Evolutionary conservation across 2,113 vertebrate genomes (phyloP).

Genomic region (Sminthopsis crassicaudata): DNA sequence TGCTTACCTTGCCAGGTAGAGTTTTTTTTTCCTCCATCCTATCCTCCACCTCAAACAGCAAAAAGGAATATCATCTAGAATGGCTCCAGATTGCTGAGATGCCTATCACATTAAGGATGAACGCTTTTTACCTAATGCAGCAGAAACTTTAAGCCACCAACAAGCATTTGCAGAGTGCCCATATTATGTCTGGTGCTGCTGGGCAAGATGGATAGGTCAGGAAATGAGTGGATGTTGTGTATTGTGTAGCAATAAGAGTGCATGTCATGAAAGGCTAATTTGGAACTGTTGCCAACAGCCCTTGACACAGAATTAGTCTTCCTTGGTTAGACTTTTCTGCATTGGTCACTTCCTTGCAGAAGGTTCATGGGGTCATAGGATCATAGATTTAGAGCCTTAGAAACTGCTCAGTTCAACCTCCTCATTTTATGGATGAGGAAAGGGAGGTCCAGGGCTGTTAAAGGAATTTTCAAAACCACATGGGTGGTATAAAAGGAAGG

Average conservation of each 20-base stretch:
- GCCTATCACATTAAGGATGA: not conserved
- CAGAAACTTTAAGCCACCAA: not conserved
- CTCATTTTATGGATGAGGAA: not conserved
- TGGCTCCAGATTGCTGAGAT: not conserved
- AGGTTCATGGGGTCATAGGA: not conserved
- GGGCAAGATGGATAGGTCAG: not conserved
- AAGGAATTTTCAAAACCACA: not conserved
- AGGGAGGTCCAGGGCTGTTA: not conserved
- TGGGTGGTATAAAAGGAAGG: not conserved
- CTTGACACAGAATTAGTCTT: not conserved
- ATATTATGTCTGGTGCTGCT: not conserved
- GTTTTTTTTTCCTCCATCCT: accelerated
- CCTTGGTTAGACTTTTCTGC: not conserved
- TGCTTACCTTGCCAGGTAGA: too few relatives aligned
- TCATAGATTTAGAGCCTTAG: not conserved
- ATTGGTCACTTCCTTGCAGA: not conserved
- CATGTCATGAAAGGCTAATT: not conserved
- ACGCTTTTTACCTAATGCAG: not conserved
- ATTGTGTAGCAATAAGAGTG: not conserved
- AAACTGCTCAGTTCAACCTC: not conserved
- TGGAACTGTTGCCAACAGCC: not conserved
- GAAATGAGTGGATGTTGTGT: not conserved
- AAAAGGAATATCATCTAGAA: not conserved
- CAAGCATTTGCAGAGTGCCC: too few relatives aligned
- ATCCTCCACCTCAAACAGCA: not conserved